Evolutionary conservation across 2,888 invertebrate species (phyloP).

Genomic region (Chromoteleia sp.): DNA sequence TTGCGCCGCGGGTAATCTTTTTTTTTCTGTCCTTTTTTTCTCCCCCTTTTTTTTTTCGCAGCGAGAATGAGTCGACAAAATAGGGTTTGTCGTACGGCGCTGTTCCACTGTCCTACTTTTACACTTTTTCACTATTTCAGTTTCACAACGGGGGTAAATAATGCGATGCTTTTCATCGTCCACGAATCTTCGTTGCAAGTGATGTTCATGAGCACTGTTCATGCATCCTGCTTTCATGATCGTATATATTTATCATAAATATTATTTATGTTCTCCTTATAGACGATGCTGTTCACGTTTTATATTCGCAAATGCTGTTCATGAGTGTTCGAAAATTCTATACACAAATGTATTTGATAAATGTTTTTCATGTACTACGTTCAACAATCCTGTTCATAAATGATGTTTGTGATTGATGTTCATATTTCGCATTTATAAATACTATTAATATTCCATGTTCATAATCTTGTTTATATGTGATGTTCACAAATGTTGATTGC

Average conservation of each 20-base stretch:
- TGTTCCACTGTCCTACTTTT: slow-evolving; percentile 46
- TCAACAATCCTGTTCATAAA: not conserved
- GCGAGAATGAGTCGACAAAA: slow-evolving; percentile 29
- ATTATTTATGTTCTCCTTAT: too few species aligned
- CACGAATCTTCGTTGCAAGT: too few species aligned
- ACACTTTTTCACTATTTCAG: slow-evolving; percentile 8
- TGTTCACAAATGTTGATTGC: too few species aligned
- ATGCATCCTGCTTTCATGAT: too few species aligned
- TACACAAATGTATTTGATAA: too few species aligned
- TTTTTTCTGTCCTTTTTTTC: slow-evolving; percentile 17
- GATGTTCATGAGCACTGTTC: too few species aligned
- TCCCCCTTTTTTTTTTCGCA: slow-evolving; percentile 25
- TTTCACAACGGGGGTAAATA: not conserved
- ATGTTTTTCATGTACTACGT: too few species aligned
- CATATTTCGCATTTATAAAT: not conserved
- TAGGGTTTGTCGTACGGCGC: slow-evolving; percentile 35
- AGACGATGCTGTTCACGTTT: too few species aligned
- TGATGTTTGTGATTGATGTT: not conserved
- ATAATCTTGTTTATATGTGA: not conserved
- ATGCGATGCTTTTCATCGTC: too few species aligned
- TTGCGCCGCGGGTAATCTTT: slow-evolving; percentile 77
- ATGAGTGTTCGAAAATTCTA: too few species aligned
- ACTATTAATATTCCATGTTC: not conserved
- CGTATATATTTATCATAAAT: too few species aligned
- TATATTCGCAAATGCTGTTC: too few species aligned